Evolutionary conservation across 1,140 invertebrate species (phyloP).

Genomic region (Ceratosolen fusciceps): DNA sequence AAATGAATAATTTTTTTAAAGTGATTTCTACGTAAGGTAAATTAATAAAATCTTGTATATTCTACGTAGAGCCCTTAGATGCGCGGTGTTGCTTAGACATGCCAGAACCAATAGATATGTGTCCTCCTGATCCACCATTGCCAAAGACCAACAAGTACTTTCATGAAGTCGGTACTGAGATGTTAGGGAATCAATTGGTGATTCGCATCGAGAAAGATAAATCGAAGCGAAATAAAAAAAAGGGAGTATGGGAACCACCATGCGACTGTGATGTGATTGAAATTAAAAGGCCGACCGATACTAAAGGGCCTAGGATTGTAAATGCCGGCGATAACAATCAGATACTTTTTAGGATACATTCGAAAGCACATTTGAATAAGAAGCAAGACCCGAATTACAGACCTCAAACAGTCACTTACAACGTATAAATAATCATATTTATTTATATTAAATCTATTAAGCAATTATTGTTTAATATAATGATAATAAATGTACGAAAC

Average conservation of each 20-base stretch:
- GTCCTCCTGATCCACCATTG: slow-evolving; percentile 10
- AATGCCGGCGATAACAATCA: slow-evolving; percentile 61
- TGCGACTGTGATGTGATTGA: slow-evolving; percentile 64
- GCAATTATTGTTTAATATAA: too few species aligned
- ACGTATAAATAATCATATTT: slow-evolving; percentile 47
- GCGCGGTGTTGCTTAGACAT: slow-evolving; percentile 50
- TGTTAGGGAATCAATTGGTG: slow-evolving; percentile 62
- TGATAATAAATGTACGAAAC: too few species aligned
- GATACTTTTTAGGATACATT: slow-evolving; percentile 62
- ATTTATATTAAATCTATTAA: too few species aligned
- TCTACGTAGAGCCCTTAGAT: not conserved
- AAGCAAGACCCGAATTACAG: slow-evolving; percentile 51
- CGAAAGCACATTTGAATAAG: slow-evolving; percentile 41
- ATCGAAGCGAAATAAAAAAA: slow-evolving; percentile 52
- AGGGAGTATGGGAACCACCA: slow-evolving; percentile 58
- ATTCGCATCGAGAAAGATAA: slow-evolving; percentile 67
- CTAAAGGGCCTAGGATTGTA: slow-evolving; percentile 61
- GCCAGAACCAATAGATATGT: slow-evolving; percentile 9
- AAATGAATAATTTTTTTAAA: too few species aligned
- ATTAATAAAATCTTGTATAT: not conserved
- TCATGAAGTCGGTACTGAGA: slow-evolving; percentile 62
- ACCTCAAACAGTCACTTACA: slow-evolving; percentile 57
- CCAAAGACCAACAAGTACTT: slow-evolving; percentile 56
- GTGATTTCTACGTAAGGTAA: too few species aligned
- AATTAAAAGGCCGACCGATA: slow-evolving; percentile 59